Evolutionary conservation across 2,113 vertebrate species (phyloP).

Genomic region (Phalacrocorax aristotelis): DNA sequence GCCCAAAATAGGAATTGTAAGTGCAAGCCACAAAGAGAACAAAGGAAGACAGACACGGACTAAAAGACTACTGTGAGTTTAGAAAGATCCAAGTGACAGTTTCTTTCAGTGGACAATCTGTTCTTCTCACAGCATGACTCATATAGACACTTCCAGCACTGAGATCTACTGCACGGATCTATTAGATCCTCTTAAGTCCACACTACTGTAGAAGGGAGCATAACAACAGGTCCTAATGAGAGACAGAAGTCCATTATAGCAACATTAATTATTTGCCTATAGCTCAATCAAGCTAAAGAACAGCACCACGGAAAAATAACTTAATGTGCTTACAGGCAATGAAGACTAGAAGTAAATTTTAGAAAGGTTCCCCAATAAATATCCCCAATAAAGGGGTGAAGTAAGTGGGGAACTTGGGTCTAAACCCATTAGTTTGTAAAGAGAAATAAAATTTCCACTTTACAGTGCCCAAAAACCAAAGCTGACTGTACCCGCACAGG

Average conservation of each 20-base stretch:
- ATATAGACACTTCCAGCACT: background rate
- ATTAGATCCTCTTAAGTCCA: background rate
- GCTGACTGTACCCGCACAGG: background rate
- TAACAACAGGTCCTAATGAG: background rate
- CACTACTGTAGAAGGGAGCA: background rate
- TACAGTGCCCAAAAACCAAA: background rate
- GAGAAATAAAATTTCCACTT: background rate
- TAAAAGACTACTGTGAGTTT: background rate
- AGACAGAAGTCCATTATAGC: background rate
- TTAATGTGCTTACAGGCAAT: background rate
- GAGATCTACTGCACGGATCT: background rate
- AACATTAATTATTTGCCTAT: background rate
- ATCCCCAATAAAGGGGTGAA: background rate
- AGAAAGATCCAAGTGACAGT: background rate
- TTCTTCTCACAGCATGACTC: background rate
- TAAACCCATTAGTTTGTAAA: background rate
- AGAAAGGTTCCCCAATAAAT: background rate
- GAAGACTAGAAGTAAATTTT: background rate
- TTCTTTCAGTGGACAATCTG: background rate
- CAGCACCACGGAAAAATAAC: background rate
- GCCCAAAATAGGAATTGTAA: background rate
- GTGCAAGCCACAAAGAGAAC: rapidly evolving
- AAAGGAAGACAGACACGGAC: background rate
- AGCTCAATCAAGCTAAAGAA: background rate
- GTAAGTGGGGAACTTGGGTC: background rate